Evolutionary conservation across 2,113 vertebrate genomes (phyloP).

Genomic region (Electrona antarctica): DNA sequence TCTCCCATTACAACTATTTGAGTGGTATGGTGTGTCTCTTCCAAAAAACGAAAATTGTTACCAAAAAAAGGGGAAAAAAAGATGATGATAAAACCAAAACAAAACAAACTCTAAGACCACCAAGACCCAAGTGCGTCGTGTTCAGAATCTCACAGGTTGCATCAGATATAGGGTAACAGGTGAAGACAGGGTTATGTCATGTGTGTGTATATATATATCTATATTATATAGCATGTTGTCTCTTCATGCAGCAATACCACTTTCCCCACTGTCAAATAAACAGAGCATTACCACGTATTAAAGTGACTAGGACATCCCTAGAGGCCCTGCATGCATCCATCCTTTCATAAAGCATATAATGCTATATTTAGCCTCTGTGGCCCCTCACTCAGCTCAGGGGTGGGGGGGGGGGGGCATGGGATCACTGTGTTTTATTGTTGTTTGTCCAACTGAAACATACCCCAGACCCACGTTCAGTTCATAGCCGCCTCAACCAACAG

Average conservation of each 20-base stretch:
- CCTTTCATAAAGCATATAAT: constrained; percentile 31
- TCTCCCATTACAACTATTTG: neutral
- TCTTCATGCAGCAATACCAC: constrained; percentile 67
- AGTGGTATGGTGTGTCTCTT: neutral
- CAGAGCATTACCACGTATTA: constrained; percentile 72
- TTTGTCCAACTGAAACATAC: constrained; percentile 26
- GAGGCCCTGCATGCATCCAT: constrained; percentile 53
- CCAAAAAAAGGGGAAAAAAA: neutral
- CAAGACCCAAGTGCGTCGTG: constrained; percentile 36
- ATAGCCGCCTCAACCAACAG: constrained; percentile 14
- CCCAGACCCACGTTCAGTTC: constrained; percentile 35
- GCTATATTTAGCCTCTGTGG: constrained; percentile 67
- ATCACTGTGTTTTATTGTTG: constrained; percentile 42
- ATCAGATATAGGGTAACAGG: constrained; percentile 39
- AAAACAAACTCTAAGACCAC: neutral
- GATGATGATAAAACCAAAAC: constrained; percentile 14
- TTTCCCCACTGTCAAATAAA: constrained; percentile 69
- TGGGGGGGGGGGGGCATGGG: constrained; percentile 38
- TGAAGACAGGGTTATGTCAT: constrained; percentile 14
- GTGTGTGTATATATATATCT: constrained; percentile 14
- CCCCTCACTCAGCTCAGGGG: constrained; percentile 56
- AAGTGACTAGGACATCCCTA: constrained; percentile 52
- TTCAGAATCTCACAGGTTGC: constrained; percentile 25
- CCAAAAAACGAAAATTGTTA: neutral
- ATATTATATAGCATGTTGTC: constrained; percentile 49